These are phyloP conservation scores for Neoniphon sammara DNA, from an alignment of 2,797 vertebrate species.

Conservation along the genomic window DNA sequence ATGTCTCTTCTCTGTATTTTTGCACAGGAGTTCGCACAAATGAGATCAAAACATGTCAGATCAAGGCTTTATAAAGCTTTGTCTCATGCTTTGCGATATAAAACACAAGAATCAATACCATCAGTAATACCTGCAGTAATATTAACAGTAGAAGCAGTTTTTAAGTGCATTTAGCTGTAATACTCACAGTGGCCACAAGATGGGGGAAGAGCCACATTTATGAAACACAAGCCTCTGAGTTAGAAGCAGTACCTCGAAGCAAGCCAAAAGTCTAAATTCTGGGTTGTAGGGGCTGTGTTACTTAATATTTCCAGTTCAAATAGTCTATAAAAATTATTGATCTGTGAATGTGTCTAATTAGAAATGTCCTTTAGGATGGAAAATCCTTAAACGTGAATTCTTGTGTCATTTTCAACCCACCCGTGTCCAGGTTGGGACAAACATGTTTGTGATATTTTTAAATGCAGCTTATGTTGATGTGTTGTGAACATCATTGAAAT, in stretches of 20 bases:
- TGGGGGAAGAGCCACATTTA: conserved; percentile 53
- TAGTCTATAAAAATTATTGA: neutral
- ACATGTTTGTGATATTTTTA: no score
- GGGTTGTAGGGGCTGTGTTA: neutral
- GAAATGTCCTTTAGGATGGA: neutral
- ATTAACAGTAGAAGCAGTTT: neutral
- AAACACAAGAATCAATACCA: no score
- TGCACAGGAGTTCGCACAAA: no score
- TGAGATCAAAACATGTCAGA: no score
- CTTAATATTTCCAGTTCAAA: neutral
- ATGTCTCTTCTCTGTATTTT: no score
- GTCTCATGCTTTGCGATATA: no score
- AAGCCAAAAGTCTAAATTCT: neutral
- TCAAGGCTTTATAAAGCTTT: no score
- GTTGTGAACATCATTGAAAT: no score
- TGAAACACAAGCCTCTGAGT: neutral
- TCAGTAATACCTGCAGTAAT: no score
- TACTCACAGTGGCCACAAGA: conserved; percentile 33
- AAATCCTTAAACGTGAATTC: neutral
- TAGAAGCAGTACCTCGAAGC: neutral
- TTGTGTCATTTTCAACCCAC: neutral
- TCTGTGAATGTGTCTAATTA: neutral
- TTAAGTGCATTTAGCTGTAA: neutral
- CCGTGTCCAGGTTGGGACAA: no score
- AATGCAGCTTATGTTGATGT: no score